Base-by-base conservation (phyloP, 2,113 vertebrate species). In the Oryzias woworae region DNA sequence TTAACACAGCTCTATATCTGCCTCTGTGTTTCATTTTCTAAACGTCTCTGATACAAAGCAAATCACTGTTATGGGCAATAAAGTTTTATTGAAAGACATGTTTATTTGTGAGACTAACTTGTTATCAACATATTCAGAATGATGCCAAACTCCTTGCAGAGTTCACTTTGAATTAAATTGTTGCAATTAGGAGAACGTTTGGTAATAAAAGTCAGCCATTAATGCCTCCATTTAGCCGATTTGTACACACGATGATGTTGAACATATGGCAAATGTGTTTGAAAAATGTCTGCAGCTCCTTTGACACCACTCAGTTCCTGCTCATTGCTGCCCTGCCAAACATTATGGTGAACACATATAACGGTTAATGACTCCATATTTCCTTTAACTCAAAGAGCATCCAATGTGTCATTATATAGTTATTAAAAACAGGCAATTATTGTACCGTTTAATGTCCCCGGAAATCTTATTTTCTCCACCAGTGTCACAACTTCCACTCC, bases 391-490 rank as follows among this genome's bases (percentile, higher is more conserved):
- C 42, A 42, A 69, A 78, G 78, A 73, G 77, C 62, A 84, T 69
- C 53, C 53, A 50, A 81, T 57, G 75, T 67, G 67, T 81, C 83
- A 83, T 79, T 85, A 85, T 85, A 81, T 58, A 78, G 78, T 85
- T 90, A 86, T 90, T 90, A 83, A 88, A 90, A 86, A 83, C 67
- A 75, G 85, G 80, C 85, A 86, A 91, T 90, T 80, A 88, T 89
- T 86, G 48, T 80, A 87, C 64, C 66, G 69, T 89, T 87, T 89
- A 84, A 82, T 71, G 82, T 88, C 67, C 81, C 55, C 4, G 71
- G 69, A 63, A 81, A 79, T 57, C 63, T 66, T 78, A 82, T 83
- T 85, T 84, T 83, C 77, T 77, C 75, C 62, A 53, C 70, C 63
- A 71, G 85, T 81, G 82, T 86, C 86, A 87, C 86, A 86, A 80